Evolutionary conservation across 2,797 vertebrate genomes (phyloP), one percentile per base, ranked within the genome.

Genomic region (Pogoniulus pusillus): DNA sequence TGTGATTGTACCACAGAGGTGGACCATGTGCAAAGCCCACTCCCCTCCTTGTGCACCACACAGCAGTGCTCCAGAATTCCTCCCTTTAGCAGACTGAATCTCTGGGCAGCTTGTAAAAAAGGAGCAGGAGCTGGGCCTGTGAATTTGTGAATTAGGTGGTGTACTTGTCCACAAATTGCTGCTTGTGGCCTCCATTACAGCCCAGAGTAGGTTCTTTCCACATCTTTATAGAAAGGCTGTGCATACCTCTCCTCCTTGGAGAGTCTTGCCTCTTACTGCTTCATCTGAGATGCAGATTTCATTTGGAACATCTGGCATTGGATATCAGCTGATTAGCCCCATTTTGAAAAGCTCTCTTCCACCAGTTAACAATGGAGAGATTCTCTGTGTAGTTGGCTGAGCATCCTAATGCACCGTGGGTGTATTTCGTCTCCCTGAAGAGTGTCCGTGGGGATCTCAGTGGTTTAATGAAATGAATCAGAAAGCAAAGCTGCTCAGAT

Each of bases 101-200:
- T 88, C 74, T 75, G 85, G 70, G 70, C 78, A 90, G 64, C 76
- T 68, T 89, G 35, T 74, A 51, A 84, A 73, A 77, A 66, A 91
- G 32, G 27, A 81, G 69, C 60, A 77, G 84, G 51, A 71, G 16
- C 37, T 55, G 68, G 58, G 51, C 77, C 64, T 80, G 65, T 88
- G 55, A 82, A 37, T 65, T 71, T 76, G 83, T 89, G 79, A 79
- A 45, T 84, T 91, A 79, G 58, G 76, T 90, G 72, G 53, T 73
- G 35, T 93, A 29, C 32, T 83, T 93, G 80, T 85, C 89, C 71
- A 73, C 90, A 93, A 66, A 85, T 79, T 83, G 57, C 80, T 95
- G 92, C 82, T 93, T 83, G 51, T 83, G 90, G 88, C 66, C 66
- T 59, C 90, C 29, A 12, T 87, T 85, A 78, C 63, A 87, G 86